phyloP scores from a whole-genome alignment of 2,797 vertebrate genomes.

The Pelochelys cantorii region DNA sequence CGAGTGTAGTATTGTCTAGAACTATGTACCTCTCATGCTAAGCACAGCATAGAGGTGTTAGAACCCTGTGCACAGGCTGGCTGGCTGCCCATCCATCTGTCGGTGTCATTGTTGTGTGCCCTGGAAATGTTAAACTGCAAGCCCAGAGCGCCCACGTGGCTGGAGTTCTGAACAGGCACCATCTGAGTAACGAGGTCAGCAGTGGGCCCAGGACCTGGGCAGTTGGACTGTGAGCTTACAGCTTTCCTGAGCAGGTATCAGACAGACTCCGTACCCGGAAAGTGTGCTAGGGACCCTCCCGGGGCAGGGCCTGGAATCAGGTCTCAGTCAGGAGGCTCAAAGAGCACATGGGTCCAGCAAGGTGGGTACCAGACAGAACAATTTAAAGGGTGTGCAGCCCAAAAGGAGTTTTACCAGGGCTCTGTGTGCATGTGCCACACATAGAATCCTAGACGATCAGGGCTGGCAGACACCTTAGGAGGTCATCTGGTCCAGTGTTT shows the following conservation, averaged over 20 bases:
- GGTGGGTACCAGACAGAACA: no score
- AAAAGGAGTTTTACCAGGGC: neutral
- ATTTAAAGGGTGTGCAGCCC: no score
- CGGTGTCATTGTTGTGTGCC: neutral
- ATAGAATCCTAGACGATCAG: no score
- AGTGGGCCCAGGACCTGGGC: no score
- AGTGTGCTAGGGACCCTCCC: neutral
- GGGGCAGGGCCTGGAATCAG: neutral
- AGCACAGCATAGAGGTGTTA: neutral
- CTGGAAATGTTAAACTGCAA: no score
- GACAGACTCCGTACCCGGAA: neutral
- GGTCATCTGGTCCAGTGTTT: no score
- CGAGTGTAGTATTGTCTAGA: neutral
- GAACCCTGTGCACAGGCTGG: neutral
- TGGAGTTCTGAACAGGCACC: neutral
- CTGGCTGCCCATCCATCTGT: neutral
- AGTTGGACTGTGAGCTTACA: neutral
- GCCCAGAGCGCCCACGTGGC: neutral
- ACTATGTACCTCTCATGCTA: neutral
- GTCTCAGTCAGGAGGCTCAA: neutral
- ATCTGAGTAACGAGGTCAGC: neutral
- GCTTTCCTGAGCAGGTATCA: neutral
- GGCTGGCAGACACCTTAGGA: no score
- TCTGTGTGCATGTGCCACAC: neutral
- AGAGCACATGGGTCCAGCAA: no score